Evolutionary conservation across 2,113 vertebrate genomes (phyloP), one percentile per base, ranked within the genome.

Genomic region (Paradoxurus hermaphroditus): DNA sequence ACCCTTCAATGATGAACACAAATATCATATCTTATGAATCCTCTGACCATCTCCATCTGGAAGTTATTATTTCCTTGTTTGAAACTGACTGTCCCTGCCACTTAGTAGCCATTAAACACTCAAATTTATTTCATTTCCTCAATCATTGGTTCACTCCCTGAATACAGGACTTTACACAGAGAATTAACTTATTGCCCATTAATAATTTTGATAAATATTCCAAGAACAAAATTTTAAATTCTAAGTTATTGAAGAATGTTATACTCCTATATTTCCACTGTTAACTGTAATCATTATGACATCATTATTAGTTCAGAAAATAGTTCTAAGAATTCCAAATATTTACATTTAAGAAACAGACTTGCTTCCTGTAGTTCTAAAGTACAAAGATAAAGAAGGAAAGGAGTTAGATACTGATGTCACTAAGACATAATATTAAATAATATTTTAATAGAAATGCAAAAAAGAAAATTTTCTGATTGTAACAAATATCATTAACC

Each of bases 341-440:
- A 90, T 94, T 98, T 95, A 67, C 87, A 51, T 93, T 65, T 97
- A 85, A 96, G 70, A 91, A 90, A 39, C 34, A 86, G 85, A 49
- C 5, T 70, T 39, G 82, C 29, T 86, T 78, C 86, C 79, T 85
- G 18, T 27, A 89, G 67, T 63, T 53, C 0, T 95, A 91, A 67
- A 44, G 67, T 53, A 51, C 18, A 78, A 86, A 21, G 75, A 90
- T 81, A 93, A 82, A 41, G 90, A 70, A 75, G 51, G 41, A 93
- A 89, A 18, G 73, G 67, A 41, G 88, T 31, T 72, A 94, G 83
- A 85, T 83, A 86, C 14, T 91, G 75, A 91, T 92, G 44, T 13
- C 41, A 90, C 53, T 90, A 49, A 4, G 91, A 15, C n/a, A 62
- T 46, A 82, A 81, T 83, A 87, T 92, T 97, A 3, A 65, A 92